Evolutionary conservation across 2,888 invertebrate genomes (phyloP), one percentile per base, ranked within the genome.

Genomic region (Ligdia adustata): DNA sequence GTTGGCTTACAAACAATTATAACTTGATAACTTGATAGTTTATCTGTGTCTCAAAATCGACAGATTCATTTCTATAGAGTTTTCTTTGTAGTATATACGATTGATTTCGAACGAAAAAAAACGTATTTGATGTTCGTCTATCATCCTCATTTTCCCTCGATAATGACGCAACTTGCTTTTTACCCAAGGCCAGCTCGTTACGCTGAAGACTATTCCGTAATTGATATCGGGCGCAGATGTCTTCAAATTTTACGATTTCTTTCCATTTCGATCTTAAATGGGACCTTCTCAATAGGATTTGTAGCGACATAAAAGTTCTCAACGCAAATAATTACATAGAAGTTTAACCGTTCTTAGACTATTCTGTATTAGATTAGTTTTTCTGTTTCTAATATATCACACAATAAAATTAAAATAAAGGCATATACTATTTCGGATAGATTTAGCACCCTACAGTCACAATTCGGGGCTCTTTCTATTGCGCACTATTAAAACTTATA

Each of bases 401-500:
- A 18, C 13, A 14, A 15, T 11, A 18, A 15, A 35, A 24, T 29
- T 16, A 34, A 9, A 9, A 37, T 28, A n/a, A n/a, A n/a, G 28
- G 31, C 7, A 18, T 18, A 18, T 41, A 34, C 18, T 61, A 62
- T 62, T 60, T 56, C 52, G 58, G 49, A 57, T 52, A 60, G 65
- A 65, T 68, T 67, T 66, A 61, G 52, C 50, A 44, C 66, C 55
- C 57, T 34, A 29, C 48, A 57, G 52, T 66, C 66, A 70, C 64
- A 69, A 75, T 74, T 74, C 55, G 68, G 73, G 58, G 37, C 67
- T 75, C 79, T 78, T 78, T 78, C 78, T 83, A 74, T 73, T 70
- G 69, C 58, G 52, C 73, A 76, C 82, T 82, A 79, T 84, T 84
- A 83, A 85, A 86, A 85, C 80, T 86, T 85, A 82, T 86, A 86